These are phyloP conservation scores for Formicarius rufipectus DNA, from an alignment of 2,113 vertebrate genomes.

Conservation along the genomic window DNA sequence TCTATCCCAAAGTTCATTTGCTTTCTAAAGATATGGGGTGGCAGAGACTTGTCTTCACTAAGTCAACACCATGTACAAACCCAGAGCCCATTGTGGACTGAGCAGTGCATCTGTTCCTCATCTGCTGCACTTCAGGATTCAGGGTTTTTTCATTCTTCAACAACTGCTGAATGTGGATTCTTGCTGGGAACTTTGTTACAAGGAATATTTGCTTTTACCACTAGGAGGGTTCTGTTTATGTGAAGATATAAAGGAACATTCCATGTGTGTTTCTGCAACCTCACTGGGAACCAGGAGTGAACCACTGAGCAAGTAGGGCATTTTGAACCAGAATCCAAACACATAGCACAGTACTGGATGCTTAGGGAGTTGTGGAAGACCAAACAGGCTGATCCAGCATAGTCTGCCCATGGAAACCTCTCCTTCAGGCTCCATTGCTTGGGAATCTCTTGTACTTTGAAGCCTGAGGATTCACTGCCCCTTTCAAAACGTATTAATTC, in stretches of 20 bases:
- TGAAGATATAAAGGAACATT: background rate
- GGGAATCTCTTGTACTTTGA: background rate
- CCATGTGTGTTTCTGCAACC: background rate
- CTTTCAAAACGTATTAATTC: background rate
- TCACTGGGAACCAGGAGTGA: background rate
- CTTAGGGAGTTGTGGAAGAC: background rate
- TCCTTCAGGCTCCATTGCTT: background rate
- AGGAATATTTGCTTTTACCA: background rate
- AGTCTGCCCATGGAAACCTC: background rate
- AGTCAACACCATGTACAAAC: background rate
- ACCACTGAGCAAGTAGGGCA: background rate
- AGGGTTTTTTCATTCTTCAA: background rate
- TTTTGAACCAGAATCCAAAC: background rate
- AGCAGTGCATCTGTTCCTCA: background rate
- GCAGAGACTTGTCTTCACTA: background rate
- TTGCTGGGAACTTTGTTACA: background rate
- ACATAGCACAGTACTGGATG: background rate
- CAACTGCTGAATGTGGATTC: background rate
- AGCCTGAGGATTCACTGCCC: background rate
- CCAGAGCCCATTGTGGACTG: background rate
- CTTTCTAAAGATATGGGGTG: background rate
- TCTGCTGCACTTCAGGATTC: background rate
- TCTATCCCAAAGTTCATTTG: background rate
- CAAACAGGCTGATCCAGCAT: background rate
- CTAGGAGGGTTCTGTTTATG: background rate